A percentile compares a stretch with the other conserved stretches of the same genome.
phyloP scores from a whole-genome alignment of 2,797 vertebrate species.

The Chaetophractus vellerosus region DNA sequence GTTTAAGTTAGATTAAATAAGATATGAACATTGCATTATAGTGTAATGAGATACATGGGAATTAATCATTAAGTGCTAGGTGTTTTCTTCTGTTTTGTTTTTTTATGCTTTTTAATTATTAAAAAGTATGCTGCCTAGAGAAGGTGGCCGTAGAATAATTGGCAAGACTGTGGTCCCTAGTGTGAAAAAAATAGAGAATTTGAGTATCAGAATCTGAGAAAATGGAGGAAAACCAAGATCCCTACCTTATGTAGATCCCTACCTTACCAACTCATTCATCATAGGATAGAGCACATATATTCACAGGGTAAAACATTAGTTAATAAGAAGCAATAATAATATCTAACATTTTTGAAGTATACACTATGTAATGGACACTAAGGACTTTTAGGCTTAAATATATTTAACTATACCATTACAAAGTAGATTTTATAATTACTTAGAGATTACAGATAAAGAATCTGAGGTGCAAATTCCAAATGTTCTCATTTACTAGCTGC shows the following conservation, averaged over 20 bases:
- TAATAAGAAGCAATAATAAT: background rate
- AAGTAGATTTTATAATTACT: background rate
- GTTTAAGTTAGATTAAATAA: background rate
- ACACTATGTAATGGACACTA: background rate
- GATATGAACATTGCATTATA: background rate
- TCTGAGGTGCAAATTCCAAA: background rate
- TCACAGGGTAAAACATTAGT: background rate
- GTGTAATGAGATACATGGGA: background rate
- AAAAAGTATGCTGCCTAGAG: background rate
- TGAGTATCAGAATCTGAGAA: background rate
- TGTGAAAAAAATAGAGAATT: background rate
- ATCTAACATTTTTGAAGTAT: background rate
- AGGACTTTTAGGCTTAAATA: background rate
- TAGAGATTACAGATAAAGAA: background rate
- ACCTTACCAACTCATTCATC: background rate
- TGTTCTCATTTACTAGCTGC: background rate
- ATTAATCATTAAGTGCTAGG: background rate
- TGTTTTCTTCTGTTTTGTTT: no score
- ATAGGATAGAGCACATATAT: background rate
- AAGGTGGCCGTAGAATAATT: background rate
- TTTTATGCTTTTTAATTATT: background rate
- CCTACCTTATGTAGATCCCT: no score
- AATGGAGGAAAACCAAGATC: background rate
- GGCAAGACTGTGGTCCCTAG: background rate
- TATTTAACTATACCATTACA: background rate